These are phyloP conservation scores for Macrophya alboannulata DNA, from an alignment of 2,888 invertebrate genomes.

Conservation along the genomic window DNA sequence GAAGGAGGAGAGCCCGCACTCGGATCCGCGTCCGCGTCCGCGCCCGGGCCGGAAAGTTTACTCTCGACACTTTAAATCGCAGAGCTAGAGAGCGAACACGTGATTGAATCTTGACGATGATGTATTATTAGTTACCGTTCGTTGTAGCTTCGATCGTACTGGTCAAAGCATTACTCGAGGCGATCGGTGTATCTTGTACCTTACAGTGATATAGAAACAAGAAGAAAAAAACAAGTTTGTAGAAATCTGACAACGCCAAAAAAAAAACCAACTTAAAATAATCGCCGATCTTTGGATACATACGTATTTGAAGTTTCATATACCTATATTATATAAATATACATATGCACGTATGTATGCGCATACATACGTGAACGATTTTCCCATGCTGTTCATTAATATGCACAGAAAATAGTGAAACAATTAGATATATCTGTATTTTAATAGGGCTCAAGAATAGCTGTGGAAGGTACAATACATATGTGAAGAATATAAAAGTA, in stretches of 20 bases:
- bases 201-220: not conserved
- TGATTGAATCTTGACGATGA: conserved; percentile 47
- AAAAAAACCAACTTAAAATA: not conserved
- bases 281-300: not conserved
- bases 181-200: not conserved
- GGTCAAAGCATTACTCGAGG: conserved; percentile 23
- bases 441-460: not conserved
- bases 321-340: not conserved
- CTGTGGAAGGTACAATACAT: too few species aligned
- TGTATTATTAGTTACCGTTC: conserved; percentile 53
- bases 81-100: conserved; percentile 27
- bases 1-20: not conserved
- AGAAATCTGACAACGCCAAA: not conserved
- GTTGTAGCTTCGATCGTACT: conserved; percentile 25
- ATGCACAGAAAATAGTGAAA: not conserved
- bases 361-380: not conserved
- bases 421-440: not conserved
- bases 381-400: not conserved
- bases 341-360: not conserved
- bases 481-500: conserved; percentile 5
- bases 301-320: not conserved
- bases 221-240: not conserved
- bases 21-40: not conserved
- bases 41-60: not conserved
- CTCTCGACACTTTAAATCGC: conserved; percentile 1